Evolutionary conservation across 53 echinoderm and acorn worm genomes (phyloP).

Genomic region (Antedon mediterranea): DNA sequence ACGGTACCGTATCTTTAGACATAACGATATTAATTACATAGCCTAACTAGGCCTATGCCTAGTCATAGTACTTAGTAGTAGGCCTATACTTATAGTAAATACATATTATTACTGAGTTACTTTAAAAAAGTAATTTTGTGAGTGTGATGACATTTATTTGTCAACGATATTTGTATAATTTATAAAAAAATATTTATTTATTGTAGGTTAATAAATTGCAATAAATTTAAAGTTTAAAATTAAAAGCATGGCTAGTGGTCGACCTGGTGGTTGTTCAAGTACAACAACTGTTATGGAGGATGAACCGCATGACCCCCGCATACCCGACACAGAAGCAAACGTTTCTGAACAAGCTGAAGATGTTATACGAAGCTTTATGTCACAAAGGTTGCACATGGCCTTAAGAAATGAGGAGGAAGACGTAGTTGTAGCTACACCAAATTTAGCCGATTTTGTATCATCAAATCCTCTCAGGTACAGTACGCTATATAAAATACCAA

Average conservation of each 20-base stretch:
- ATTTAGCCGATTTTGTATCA: slow-evolving; percentile 49
- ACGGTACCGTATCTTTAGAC: too few species aligned
- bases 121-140: too few species aligned
- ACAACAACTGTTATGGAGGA: not conserved
- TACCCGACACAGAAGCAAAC: slow-evolving; percentile 59
- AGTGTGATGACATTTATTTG: too few species aligned
- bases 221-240: not conserved
- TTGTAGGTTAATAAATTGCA: too few species aligned
- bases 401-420: slow-evolving; percentile 64
- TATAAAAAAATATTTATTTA: too few species aligned
- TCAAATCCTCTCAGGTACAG: slow-evolving; percentile 61
- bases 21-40: too few species aligned
- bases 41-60: too few species aligned
- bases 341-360: slow-evolving; percentile 71
- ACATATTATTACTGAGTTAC: too few species aligned
- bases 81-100: too few species aligned
- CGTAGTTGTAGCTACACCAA: slow-evolving; percentile 61
- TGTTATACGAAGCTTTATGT: slow-evolving; percentile 77
- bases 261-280: not conserved
- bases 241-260: not conserved
- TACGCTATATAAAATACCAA: not conserved
- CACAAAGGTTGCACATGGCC: slow-evolving; percentile 63
- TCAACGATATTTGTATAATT: too few species aligned
- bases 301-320: not conserved
- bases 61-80: too few species aligned